Conservation (phyloP, 2,888 invertebrate species). For the Sphecodes monilicornis region DNA sequence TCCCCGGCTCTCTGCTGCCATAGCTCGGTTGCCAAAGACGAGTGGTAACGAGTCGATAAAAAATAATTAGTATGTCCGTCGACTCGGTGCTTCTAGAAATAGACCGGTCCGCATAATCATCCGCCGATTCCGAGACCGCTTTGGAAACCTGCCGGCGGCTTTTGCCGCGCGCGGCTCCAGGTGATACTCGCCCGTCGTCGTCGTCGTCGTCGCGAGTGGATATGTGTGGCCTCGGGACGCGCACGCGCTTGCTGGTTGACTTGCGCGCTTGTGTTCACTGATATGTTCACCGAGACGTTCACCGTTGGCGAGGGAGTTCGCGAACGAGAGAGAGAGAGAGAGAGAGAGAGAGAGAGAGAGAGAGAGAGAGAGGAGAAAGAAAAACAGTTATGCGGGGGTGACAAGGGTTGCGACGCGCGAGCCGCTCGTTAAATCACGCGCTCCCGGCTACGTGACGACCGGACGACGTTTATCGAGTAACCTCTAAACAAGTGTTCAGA, state of each 20-base stretch:
- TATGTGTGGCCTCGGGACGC: neutral
- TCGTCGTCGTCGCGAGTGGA: neutral
- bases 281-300: neutral
- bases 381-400: neutral
- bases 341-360: neutral
- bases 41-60: slow-evolving; percentile 74
- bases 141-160: slow-evolving; percentile 80
- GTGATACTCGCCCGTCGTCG: neutral
- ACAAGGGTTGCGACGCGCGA: neutral
- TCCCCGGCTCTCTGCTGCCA: neutral
- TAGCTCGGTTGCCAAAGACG: slow-evolving; percentile 66
- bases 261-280: neutral
- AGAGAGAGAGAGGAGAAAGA: neutral
- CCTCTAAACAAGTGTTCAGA: neutral
- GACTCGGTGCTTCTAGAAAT: slow-evolving; percentile 80
- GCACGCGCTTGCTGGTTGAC: neutral
- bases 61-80: slow-evolving; percentile 81
- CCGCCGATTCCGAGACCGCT: slow-evolving; percentile 78
- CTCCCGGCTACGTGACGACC: slow-evolving; percentile 4
- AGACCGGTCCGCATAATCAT: slow-evolving; percentile 81
- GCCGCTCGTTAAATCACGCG: slow-evolving; percentile 21
- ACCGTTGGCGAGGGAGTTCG: neutral
- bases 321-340: neutral
- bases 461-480: slow-evolving; percentile 20
- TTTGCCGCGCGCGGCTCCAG: slow-evolving; percentile 28